Evolutionary conservation across 2,113 vertebrate species (phyloP).

Genomic region (Willisornis vidua): DNA sequence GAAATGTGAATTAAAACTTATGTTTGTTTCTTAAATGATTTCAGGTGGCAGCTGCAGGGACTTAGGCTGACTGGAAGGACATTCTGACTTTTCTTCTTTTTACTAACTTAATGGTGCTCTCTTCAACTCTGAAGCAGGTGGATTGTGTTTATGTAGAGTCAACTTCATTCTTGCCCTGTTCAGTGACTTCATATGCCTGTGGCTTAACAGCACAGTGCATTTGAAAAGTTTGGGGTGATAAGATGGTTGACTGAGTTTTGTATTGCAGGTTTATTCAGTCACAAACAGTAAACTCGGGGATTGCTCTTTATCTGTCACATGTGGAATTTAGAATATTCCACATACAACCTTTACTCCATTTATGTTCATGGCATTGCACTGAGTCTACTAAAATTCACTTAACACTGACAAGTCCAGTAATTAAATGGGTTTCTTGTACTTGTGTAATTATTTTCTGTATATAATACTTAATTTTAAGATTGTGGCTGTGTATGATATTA

Average conservation of each 20-base stretch:
- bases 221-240: not conserved
- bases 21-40: constrained; percentile 13
- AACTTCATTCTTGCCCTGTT: not conserved
- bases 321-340: not conserved
- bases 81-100: not conserved
- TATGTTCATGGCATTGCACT: not conserved
- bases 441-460: not conserved
- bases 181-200: constrained; percentile 24
- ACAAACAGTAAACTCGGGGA: not conserved
- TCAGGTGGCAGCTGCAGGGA: constrained; percentile 47
- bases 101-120: constrained; percentile 10
- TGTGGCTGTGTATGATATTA: not conserved
- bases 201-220: constrained; percentile 50
- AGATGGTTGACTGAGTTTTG: not conserved
- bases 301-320: not conserved
- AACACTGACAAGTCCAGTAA: not conserved
- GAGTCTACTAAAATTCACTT: not conserved
- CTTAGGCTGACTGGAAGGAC: constrained; percentile 26
- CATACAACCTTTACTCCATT: not conserved
- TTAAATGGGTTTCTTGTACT: not conserved
- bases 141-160: not conserved
- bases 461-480: not conserved
- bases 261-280: not conserved
- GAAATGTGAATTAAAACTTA: constrained; percentile 23
- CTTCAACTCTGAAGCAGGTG: not conserved